Evolutionary conservation across 35 echinoderm and acorn worm genomes (phyloP).

Genomic region (Diadema setosum): DNA sequence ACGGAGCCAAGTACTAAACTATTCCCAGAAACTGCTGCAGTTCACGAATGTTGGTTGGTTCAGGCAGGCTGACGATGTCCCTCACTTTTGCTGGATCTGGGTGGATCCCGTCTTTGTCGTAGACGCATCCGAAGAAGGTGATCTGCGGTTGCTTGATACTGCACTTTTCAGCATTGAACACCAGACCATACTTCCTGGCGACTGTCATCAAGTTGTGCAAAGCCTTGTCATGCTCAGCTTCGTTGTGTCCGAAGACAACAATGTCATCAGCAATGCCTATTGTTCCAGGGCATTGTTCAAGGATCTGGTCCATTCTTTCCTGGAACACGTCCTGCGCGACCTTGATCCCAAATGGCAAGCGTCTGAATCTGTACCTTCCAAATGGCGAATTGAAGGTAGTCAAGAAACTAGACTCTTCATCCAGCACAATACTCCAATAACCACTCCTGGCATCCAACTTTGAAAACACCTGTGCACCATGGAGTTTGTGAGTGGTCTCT

Average conservation of each 20-base stretch:
- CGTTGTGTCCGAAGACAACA: conserved; percentile 22
- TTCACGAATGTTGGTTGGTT: background rate
- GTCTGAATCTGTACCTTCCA: conserved; percentile 34
- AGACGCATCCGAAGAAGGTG: conserved; percentile 54
- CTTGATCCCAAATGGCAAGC: conserved; percentile 50
- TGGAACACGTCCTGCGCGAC: conserved; percentile 53
- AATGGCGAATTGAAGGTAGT: conserved; percentile 48
- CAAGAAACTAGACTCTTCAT: background rate
- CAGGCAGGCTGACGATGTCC: conserved; percentile 12
- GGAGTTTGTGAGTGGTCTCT: conserved; percentile 17
- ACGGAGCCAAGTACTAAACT: conserved; percentile 41
- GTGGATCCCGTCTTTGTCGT: conserved; percentile 13
- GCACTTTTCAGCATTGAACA: conserved; percentile 48
- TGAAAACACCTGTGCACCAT: conserved; percentile 13
- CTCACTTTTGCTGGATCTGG: conserved; percentile 19
- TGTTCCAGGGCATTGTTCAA: conserved; percentile 26
- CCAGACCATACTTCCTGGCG: background rate
- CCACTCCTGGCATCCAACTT: conserved; percentile 56
- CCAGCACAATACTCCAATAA: conserved; percentile 47
- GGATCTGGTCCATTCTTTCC: conserved; percentile 41
- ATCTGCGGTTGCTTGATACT: background rate
- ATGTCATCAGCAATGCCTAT: conserved; percentile 69
- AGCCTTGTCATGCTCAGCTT: conserved; percentile 33
- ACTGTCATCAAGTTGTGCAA: background rate
- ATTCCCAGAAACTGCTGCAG: conserved; percentile 44